Evolutionary conservation across 1,140 invertebrate genomes (phyloP).

Genomic region (Drosophila prosaltans): DNA sequence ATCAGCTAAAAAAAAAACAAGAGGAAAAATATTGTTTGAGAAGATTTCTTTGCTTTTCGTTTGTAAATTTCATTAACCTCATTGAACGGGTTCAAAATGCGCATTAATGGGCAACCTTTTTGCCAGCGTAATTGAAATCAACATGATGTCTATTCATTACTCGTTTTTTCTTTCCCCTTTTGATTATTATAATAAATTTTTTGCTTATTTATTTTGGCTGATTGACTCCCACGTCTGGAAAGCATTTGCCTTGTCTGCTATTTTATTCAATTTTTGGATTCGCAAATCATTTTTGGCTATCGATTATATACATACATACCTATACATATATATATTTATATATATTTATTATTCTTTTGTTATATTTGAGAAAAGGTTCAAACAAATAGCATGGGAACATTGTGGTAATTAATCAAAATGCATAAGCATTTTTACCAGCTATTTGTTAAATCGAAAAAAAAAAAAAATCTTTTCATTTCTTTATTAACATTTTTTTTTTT

Average conservation of each 20-base stretch:
- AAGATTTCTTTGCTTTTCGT: constrained; percentile 22
- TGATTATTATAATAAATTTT: constrained; percentile 37
- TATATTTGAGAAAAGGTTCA: constrained; percentile 44
- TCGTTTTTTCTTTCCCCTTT: constrained; percentile 35
- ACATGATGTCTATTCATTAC: constrained; percentile 76
- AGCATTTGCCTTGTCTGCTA: constrained; percentile 47
- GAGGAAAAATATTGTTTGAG: constrained; percentile 12
- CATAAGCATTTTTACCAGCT: constrained; percentile 53
- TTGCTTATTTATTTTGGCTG: constrained; percentile 38
- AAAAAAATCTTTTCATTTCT: constrained; percentile 29
- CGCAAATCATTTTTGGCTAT: constrained; percentile 66
- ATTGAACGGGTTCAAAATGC: constrained; percentile 40
- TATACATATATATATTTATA: constrained; percentile 13
- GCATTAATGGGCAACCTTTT: constrained; percentile 45
- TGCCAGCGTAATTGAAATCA: constrained; percentile 75
- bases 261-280: constrained; percentile 41
- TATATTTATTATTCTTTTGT: constrained; percentile 73
- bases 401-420: constrained; percentile 74
- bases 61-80: constrained; percentile 72
- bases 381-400: constrained; percentile 68
- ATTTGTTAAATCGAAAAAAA: constrained; percentile 28
- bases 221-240: constrained; percentile 71
- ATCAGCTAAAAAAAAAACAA: background rate
- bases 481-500: constrained; percentile 15
- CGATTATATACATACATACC: constrained; percentile 37